Evolutionary conservation across 2,888 invertebrate genomes (phyloP).

Genomic region (Pterobdella sp.): DNA sequence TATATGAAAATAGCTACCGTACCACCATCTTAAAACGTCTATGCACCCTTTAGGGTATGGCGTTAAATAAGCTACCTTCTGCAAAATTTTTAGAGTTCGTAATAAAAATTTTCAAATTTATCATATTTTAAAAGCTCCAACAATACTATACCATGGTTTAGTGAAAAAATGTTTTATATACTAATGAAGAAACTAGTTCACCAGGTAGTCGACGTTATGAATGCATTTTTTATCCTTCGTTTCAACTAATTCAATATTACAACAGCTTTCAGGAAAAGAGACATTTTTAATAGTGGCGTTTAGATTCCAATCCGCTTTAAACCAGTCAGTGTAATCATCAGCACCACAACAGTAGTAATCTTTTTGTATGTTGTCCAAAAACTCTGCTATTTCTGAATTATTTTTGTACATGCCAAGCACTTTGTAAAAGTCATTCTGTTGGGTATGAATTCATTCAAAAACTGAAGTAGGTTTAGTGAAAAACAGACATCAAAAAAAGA

Average conservation of each 20-base stretch:
- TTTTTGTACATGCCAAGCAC: background rate
- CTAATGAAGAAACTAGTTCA: background rate
- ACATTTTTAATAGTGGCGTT: background rate
- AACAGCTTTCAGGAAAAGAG: background rate
- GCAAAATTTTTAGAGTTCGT: background rate
- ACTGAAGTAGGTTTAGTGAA: background rate
- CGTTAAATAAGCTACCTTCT: background rate
- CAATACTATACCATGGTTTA: too few species aligned
- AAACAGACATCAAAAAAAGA: background rate
- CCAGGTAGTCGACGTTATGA: background rate
- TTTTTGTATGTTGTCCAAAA: background rate
- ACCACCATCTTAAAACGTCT: background rate
- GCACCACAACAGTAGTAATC: background rate
- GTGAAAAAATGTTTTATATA: background rate
- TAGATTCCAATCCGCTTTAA: background rate
- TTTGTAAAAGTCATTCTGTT: background rate
- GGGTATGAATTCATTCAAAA: background rate
- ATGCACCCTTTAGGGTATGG: constrained; percentile 5
- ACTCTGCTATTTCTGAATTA: background rate
- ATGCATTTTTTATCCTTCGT: background rate
- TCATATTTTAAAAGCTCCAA: too few species aligned
- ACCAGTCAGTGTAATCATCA: constrained; percentile 2
- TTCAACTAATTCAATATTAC: background rate
- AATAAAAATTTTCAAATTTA: too few species aligned
- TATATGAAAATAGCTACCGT: background rate